A percentile compares a stretch with the other conserved stretches of the same genome.
These are phyloP conservation scores for Pterocles gutturalis DNA, from an alignment of 2,113 vertebrate genomes.

Conservation along the genomic window DNA sequence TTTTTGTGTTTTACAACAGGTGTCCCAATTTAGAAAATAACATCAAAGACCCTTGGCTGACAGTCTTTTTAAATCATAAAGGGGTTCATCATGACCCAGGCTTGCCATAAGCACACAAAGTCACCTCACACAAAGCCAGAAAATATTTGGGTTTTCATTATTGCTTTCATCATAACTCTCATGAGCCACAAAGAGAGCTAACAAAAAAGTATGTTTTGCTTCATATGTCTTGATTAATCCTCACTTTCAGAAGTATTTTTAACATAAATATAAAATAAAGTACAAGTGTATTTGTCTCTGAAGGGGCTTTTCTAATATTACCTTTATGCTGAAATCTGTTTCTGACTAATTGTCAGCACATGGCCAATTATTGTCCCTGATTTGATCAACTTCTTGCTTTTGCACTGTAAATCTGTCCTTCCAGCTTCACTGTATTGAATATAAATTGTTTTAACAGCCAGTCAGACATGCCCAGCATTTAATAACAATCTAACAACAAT, in stretches of 20 bases:
- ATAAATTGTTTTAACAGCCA: conserved; percentile 24
- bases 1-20: no score
- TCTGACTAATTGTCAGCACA: neutral
- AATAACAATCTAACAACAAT: neutral
- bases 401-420: conserved; percentile 6
- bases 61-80: neutral
- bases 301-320: conserved; percentile 5
- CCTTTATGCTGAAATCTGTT: neutral
- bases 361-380: neutral
- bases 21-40: neutral
- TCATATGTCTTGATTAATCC: neutral
- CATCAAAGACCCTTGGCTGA: neutral
- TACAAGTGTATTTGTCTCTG: conserved; percentile 1
- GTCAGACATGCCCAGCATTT: neutral
- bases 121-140: neutral
- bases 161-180: neutral
- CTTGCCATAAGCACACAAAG: neutral
- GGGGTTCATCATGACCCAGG: neutral
- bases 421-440: neutral
- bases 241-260: neutral
- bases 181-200: neutral
- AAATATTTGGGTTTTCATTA: neutral
- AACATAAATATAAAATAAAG: neutral
- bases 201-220: neutral
- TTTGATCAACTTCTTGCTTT: neutral